Evolutionary conservation across 53 echinoderm and acorn worm species (phyloP), one percentile per base, ranked within the genome.

Genomic region (Holothuria scabra): DNA sequence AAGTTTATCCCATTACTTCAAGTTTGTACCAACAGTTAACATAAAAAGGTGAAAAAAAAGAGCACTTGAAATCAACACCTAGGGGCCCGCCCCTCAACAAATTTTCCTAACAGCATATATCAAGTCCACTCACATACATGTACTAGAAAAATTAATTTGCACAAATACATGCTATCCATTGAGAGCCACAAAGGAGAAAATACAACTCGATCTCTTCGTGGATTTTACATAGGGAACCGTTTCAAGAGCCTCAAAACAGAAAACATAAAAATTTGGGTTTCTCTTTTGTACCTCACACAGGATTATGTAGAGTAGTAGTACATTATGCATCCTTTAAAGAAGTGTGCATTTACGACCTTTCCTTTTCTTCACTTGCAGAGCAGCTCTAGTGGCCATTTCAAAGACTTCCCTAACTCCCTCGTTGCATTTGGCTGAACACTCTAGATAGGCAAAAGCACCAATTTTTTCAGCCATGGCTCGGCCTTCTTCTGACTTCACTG

Each of bases 401-500:
- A 97, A 97, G 21, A 97, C 97, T 88, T 97, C 97, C 63, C 94
- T 72, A 16, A 97, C 97, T 61, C 97, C 97, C 55, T 94, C 92
- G 41, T 94, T 97, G 84, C 92, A 66, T 88, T 92, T 97, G 28
- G 97, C 97, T 25, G 97, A 97, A 87, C 97, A 97, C 91, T 97
- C 94, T 62, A 97, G 82, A 75, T 97, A 94, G 56, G 88, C 72
- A 60, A 90, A 92, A 22, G 97, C 97, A 28, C 79, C 83, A 72
- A 97, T 94, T 85, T 94, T 94, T 20, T 94, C 92, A 32, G 97
- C 67, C 94, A 97, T 97, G 79, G 83, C 67, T 28, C 89, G 86
- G 33, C 88, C 96, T 62, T 93, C 96, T 65, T 90, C 88, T 14
- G 87, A 69, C 88, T 91, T 96, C 55, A 96, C 93, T 25, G 96